Percentiles rank a stretch among this genome's conserved stretches.
Evolutionary conservation across 2,113 vertebrate genomes (phyloP).

Genomic region (Macrotis lagotis): DNA sequence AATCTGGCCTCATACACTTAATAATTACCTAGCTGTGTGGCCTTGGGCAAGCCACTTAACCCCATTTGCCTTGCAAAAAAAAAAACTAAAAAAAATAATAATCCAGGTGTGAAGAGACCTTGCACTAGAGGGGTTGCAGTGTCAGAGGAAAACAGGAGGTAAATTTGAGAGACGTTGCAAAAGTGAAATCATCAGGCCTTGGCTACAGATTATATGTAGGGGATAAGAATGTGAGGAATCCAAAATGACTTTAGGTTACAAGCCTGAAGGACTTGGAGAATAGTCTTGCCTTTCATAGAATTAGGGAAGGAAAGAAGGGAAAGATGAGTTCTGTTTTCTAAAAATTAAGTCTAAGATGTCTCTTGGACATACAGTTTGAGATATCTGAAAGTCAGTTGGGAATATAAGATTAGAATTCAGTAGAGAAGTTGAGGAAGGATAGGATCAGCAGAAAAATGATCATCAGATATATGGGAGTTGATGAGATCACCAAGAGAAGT

Average conservation of each 20-base stretch:
- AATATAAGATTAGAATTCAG: neutral
- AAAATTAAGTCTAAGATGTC: neutral
- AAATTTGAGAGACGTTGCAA: neutral
- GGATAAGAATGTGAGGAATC: neutral
- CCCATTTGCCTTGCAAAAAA: too few species aligned
- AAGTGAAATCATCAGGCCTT: neutral
- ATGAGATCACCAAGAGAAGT: neutral
- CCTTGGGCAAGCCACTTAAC: too few species aligned
- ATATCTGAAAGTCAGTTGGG: neutral
- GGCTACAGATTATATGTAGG: neutral
- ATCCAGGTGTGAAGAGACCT: too few species aligned
- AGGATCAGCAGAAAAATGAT: neutral
- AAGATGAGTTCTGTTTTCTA: neutral
- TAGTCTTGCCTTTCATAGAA: neutral
- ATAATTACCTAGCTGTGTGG: too few species aligned
- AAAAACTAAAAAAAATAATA: too few species aligned
- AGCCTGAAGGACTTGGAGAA: neutral
- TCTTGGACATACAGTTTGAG: neutral
- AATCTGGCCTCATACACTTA: too few species aligned
- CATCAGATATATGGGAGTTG: neutral
- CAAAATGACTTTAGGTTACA: neutral
- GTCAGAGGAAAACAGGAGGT: neutral
- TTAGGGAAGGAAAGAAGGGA: neutral
- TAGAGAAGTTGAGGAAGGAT: neutral
- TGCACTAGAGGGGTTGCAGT: neutral